Evolutionary conservation across 2,888 invertebrate species (phyloP), one percentile per base, ranked within the genome.

Genomic region (Chalcis sispes): DNA sequence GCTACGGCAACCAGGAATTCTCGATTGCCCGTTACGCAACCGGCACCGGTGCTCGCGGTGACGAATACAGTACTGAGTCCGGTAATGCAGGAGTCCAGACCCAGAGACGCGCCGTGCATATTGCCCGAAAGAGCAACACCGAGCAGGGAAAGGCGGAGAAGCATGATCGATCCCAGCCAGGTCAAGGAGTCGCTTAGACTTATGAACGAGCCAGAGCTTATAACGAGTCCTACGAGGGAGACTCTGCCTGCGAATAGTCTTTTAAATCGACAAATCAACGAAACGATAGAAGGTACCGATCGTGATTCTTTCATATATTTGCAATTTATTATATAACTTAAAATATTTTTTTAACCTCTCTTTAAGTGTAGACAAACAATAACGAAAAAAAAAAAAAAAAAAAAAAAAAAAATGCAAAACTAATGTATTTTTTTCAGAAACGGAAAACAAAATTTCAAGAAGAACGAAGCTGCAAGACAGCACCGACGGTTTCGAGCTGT

Each of bases 161-260:
- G 89, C 73, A 89, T 89, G 87, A 89, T 90, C 61, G 90, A 90
- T 79, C 90, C 89, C 8, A 87, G 88, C 66, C 89, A 89, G 75
- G 89, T 89, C 1, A 83, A 76, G 62, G 70, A 79, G 29, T 79
- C 79, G 1, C 48, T 74, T 5, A 74, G 79, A 46, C 58, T 79
- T 15, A 77, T 79, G 77, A 79, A 79, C 72, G 79, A 79, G 50
- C 79, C 79, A 4, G 64, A 81, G 13, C 71, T 80, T 0, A 75
- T 81, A 5, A 58, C 75, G 8, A 79, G 77, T 42, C 80, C 80
- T 0, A 79, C 62, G 2, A 52, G 46, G 18, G 74, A 77, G 46
- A 50, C 40, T 36, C 42, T 73, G 4, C 77, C 71, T 10, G 52
- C 73, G 10, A 65, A 50, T 42, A 62, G 65, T 32, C 2, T 66